Percentiles rank a stretch among this genome's conserved stretches.
phyloP scores from a whole-genome alignment of 35 echinoderm and acorn worm species.

The Ptychodera flava region DNA sequence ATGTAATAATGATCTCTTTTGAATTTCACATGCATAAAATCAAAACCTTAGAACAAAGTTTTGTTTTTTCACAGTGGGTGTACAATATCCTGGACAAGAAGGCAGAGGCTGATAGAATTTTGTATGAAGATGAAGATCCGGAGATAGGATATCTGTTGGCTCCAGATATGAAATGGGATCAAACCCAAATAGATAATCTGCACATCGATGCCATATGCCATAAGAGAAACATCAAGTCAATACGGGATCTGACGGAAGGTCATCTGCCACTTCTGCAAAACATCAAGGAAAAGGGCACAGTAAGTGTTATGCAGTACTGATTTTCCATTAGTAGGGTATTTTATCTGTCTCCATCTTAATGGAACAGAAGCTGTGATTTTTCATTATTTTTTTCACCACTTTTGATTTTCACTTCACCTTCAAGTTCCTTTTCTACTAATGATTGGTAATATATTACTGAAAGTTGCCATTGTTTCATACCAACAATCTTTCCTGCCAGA shows the following conservation, averaged over 20 bases:
- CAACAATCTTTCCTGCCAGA: no score
- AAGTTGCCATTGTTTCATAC: no score
- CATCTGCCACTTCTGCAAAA: constrained; percentile 85
- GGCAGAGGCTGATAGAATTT: constrained; percentile 72
- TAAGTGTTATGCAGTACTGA: constrained; percentile 40
- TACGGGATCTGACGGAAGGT: constrained; percentile 55
- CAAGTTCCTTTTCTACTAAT: no score
- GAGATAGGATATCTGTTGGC: constrained; percentile 78
- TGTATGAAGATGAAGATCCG: constrained; percentile 79
- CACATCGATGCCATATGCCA: constrained; percentile 81
- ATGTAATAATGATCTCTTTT: no score
- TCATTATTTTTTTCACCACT: no score
- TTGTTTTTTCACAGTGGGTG: constrained; percentile 69
- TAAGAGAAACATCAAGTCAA: constrained; percentile 50
- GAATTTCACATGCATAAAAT: no score
- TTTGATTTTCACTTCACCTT: no score
- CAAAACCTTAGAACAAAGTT: no score
- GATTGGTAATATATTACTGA: no score
- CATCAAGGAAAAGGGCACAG: constrained; percentile 74
- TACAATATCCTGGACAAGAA: constrained; percentile 95
- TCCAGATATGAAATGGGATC: constrained; percentile 98
- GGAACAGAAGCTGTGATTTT: no score
- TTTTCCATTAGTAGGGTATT: no score
- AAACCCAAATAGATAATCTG: constrained; percentile 49
- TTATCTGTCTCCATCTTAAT: no score